Base-by-base conservation (phyloP, 2,888 invertebrate species). In the Himalopsyche anomala region DNA sequence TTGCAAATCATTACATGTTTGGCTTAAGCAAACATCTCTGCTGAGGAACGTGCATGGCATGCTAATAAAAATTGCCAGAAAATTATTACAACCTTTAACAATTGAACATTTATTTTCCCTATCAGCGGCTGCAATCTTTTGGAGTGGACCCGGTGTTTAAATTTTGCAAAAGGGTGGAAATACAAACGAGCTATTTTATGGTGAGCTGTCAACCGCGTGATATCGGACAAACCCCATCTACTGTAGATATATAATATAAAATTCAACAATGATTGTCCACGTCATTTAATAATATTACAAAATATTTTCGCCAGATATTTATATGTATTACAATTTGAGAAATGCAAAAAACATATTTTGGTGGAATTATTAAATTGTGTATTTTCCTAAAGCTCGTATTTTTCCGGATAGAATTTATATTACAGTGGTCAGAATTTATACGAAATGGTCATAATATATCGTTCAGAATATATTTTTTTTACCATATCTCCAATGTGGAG, bases 81-180 rank as follows among this genome's bases (percentile, higher is more conserved):
- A 83, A 79, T 83, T 83, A 83, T 83, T 83, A 83, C 54, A 83
- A 83, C 83, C 83, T 83, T 74, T 79, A 74, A 74, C 83, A 83
- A 83, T 79, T 74, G 83, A 54, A 74, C 83, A 83, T 83, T 83
- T 74, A 74, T 83, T 83, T 83, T 80, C 17, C 55, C 80, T 80
- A 84, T 84, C 84, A 56, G 84, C 40, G 54, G 80, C 80, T 80
- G 80, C 45, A 54, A 84, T 84, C 84, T 81, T 81, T 84, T 84
- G 40, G 51, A 36, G 51, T 51, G 15, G 84, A 79, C 69, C 74
- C 55, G 38, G 55, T 85, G 85, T 55, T 85, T 85, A 81, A 85
- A 84, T 81, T 85, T 85, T 85, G 69, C 62, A 85, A 85, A 85
- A 85, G 85, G 85, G 81, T 69, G 62, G 56, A 62, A 45, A 81